Evolutionary conservation across 1,140 invertebrate genomes (phyloP), one percentile per base, ranked within the genome.

Genomic region (Caenorhabditis brenneri): DNA sequence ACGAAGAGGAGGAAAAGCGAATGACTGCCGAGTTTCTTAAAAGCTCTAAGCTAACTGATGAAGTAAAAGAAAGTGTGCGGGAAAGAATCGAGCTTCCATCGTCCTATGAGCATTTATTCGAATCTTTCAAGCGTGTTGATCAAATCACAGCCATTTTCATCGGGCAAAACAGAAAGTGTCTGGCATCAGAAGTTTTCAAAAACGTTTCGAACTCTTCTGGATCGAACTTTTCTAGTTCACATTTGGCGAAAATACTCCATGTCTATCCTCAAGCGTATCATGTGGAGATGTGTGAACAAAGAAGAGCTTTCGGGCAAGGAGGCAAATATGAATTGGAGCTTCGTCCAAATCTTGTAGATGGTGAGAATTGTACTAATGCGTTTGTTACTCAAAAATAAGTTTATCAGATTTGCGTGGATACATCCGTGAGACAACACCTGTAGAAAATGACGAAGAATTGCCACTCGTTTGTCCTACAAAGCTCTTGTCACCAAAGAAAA

Each of bases 231-330:
- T 74, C 65, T 24, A 15, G 24, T 74, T 16, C 42, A 12, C 65
- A 74, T 24, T 24, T 74, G 15, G 42, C 65, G 9, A 29, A 74
- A 74, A 74, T 74, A 42, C 65, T 74, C 33, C 65, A 74, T 74
- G 65, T 74, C 1, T 74, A 74, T 24, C 65, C 65, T 74, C 29
- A 74, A 42, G 24, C 65, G 0, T 74, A 46, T 15, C 36, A 74
- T 42, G 36, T 74, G 1, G 36, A 74, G 10, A 74, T 74, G 65
- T 36, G 65, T n/a, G 65, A 74, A 19, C 65, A 74, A n/a, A 12
- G 65, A 22, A 74, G n/a, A 42, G 65, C 65, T 0, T 74, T 74
- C n/a, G 65, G 65, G 22, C 65, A 74, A 24, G 65, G 36, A 10
- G 65, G 65, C 2, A 74, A 74, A n/a, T 74, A 74, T 24, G 65